phyloP scores from a whole-genome alignment of 2,888 invertebrate species.

The Dryobota labecula region DNA sequence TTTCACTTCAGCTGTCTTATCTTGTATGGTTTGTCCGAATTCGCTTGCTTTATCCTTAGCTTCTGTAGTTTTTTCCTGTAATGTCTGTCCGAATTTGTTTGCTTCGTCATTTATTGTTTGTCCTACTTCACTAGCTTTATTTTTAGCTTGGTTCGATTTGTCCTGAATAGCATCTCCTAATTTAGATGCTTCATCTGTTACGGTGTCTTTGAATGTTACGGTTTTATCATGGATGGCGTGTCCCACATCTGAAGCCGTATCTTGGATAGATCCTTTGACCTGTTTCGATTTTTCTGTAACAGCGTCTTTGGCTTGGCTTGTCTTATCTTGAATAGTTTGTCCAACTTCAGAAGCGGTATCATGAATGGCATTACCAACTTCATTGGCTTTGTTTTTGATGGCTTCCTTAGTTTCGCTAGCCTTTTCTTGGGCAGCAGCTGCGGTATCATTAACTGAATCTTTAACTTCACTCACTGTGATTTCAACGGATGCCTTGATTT shows the following conservation, averaged over 20 bases:
- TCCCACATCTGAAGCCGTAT: conserved; percentile 70
- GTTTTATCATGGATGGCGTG: conserved; percentile 68
- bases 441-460: conserved; percentile 65
- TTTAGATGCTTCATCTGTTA: conserved; percentile 64
- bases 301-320: conserved; percentile 66
- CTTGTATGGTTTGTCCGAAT: conserved; percentile 49
- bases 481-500: conserved; percentile 71
- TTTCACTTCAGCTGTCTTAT: conserved; percentile 43
- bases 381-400: conserved; percentile 63
- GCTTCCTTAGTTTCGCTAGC: conserved; percentile 59
- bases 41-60: conserved; percentile 55
- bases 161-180: conserved; percentile 66
- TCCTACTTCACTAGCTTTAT: conserved; percentile 59
- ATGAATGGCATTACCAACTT: conserved; percentile 66
- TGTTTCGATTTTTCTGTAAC: conserved; percentile 69
- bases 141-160: conserved; percentile 60
- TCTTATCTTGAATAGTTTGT: conserved; percentile 67
- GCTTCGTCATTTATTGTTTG: conserved; percentile 58
- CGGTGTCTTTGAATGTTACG: conserved; percentile 59
- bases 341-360: conserved; percentile 67
- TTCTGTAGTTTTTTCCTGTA: conserved; percentile 57
- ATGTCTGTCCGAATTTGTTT: conserved; percentile 57
- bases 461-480: conserved; percentile 72
- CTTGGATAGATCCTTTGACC: conserved; percentile 67
- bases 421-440: conserved; percentile 64